phyloP scores from a whole-genome alignment of 2,888 invertebrate species.

The Tyria jacobaeae region DNA sequence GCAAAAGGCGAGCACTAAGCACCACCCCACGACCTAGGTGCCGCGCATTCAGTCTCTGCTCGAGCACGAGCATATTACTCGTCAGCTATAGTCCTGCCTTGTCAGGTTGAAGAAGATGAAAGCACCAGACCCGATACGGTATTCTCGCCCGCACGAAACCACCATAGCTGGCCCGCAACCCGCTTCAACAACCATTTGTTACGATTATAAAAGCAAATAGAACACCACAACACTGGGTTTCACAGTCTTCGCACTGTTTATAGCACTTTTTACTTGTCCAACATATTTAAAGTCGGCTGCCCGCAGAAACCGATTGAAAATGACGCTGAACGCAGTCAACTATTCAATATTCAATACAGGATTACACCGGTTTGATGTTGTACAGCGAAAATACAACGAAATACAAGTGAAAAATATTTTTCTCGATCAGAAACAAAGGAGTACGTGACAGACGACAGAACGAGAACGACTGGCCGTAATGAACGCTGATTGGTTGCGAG shows the following conservation, averaged over 20 bases:
- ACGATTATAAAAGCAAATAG: conserved; percentile 54
- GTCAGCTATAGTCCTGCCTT: conserved; percentile 84
- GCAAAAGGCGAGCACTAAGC: conserved; percentile 74
- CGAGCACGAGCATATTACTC: conserved; percentile 83
- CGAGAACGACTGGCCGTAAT: conserved; percentile 71
- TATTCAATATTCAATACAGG: conserved; percentile 46
- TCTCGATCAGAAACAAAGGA: conserved; percentile 58
- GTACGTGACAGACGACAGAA: conserved; percentile 61
- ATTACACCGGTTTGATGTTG: conserved; percentile 58
- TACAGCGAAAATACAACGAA: conserved; percentile 47
- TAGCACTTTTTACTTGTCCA: conserved; percentile 75
- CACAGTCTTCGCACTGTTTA: conserved; percentile 29
- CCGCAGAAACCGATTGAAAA: conserved; percentile 48
- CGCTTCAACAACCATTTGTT: conserved; percentile 80
- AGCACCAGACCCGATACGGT: conserved; percentile 75
- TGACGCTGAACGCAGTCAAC: conserved; percentile 28
- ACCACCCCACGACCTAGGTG: conserved; percentile 74
- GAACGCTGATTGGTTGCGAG: conserved; percentile 79
- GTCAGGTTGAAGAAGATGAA: conserved; percentile 82
- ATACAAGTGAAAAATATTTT: conserved; percentile 58
- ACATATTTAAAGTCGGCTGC: conserved; percentile 69
- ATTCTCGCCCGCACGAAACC: conserved; percentile 68
- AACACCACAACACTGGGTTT: conserved; percentile 48
- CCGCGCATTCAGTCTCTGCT: conserved; percentile 81
- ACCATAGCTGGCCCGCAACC: conserved; percentile 78